Base-by-base conservation (phyloP, 1,140 invertebrate species). In the Drosophila obscura region DNA sequence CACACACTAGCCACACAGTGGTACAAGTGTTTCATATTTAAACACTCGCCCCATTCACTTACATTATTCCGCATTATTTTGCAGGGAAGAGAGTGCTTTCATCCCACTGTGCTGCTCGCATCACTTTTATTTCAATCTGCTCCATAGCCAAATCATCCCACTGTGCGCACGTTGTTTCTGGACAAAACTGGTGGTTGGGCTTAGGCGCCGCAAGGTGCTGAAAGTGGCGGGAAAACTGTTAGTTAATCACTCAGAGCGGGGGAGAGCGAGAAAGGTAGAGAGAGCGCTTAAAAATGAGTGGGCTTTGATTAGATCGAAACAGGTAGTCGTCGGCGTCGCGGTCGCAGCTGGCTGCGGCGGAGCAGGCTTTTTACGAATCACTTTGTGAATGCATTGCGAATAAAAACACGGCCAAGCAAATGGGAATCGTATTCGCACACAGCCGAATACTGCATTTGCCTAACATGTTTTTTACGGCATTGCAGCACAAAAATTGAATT, bases 181-280 rank as follows among this genome's bases (percentile, higher is more conserved):
- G 71, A 69, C 69, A 48, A 82, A 85, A 71, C 49, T 74, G 71
- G 65, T 63, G 65, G 61, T 46, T 52, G 74, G 63, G 75, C 71
- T 75, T 59, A 85, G 57, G 41, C 55, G 51, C 28, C 72, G 81
- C 71, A 87, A 88, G 82, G 82, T 82, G 83, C 78, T 73, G 69
- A 85, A 78, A 82, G 83, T 88, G 83, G 82, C 82, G 82, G 82
- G 82, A 87, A 87, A 87, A 82, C 63, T 82, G 62, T 87, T 52
- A 45, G 63, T 78, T 68, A 85, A 67, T 85, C 77, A 26, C 26
- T 19, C 15, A 45, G 15, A 50, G 35, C 50, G 6, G 39, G 5
- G 6, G 9, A 58, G 44, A 48, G 53, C n/a, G 49, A 56, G 19
- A 46, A 13, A 46, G 7, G 46, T 48, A 22, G 72, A 60, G 26